Evolutionary conservation across 2,113 vertebrate species (phyloP), one percentile per base, ranked within the genome.

Genomic region (Acrocephalus kingi): DNA sequence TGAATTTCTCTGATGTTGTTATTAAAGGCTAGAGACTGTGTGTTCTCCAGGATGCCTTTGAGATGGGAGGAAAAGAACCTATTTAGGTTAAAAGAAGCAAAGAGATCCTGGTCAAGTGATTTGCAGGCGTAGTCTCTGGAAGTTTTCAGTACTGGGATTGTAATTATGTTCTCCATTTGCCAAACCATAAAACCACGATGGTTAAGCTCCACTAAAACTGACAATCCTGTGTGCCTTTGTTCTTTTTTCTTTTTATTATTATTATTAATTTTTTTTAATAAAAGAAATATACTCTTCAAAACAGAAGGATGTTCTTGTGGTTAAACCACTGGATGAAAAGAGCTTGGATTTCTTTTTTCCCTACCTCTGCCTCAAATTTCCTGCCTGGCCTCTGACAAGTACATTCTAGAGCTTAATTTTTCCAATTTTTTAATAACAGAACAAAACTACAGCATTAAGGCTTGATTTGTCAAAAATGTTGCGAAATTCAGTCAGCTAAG

Each of bases 151-250:
- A n/a, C 48, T 80, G 27, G 55, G 73, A 31, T n/a, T 55, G 19
- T 61, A 91, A 94, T 93, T 83, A 80, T 59, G 17, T 35, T 80
- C 51, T 83, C 13, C 24, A 10, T 54, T 94, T 95, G 90, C 94
- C 93, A 97, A 96, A 95, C 82, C 92, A 93, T 80, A 95, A 94
- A 94, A 48, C 82, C 90, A 90, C 51, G 0, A 11, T 37, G 71
- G 75, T 79, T 90, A 71, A 83, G 19, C 35, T 81, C 37, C 46
- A 69, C n/a, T 93, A 56, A 88, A 82, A 77, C 71, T 74, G 79
- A 93, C 55, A 88, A 63, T 19, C 27, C 27, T 59, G 11, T 10
- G 15, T 46, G 75, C 13, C 58, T 93, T 66, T 73, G 41, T 58
- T 85, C 39, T 46, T 22, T 59, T 69, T 39, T 24, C 35, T 37